A percentile compares a stretch with the other conserved stretches of the same genome.
phyloP scores from a whole-genome alignment of 2,797 vertebrate species.

The Sebastes variabilis region DNA sequence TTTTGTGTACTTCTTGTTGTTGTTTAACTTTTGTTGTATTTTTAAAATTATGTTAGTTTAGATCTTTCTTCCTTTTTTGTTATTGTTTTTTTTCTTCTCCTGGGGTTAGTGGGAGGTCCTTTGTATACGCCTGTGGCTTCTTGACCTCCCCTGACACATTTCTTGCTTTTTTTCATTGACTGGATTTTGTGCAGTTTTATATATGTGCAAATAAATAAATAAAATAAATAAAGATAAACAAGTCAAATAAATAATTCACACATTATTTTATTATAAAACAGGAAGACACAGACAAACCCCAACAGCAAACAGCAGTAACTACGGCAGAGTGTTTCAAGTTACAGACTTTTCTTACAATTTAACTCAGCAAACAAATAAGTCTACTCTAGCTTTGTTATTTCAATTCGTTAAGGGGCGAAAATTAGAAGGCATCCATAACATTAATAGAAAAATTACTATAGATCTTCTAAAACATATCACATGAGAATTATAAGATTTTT shows the following conservation, averaged over 20 bases:
- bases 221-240: background rate
- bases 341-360: slow-evolving; percentile 5
- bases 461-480: slow-evolving; percentile 39
- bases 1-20: no score
- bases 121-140: no score
- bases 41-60: no score
- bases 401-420: background rate
- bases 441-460: slow-evolving; percentile 29
- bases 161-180: no score
- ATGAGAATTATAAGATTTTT: slow-evolving; percentile 57
- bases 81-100: no score
- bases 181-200: no score
- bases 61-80: no score
- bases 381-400: background rate
- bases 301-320: slow-evolving; percentile 14
- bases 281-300: slow-evolving; percentile 8
- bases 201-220: no score
- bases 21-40: no score
- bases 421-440: slow-evolving; percentile 24
- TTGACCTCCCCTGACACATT: no score
- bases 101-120: no score
- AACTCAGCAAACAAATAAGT: slow-evolving; percentile 23
- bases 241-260: background rate
- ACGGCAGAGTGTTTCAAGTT: slow-evolving; percentile 26
- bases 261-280: slow-evolving; percentile 38